phyloP scores from a whole-genome alignment of 2,113 vertebrate species.

The Protomyctophum bolini region DNA sequence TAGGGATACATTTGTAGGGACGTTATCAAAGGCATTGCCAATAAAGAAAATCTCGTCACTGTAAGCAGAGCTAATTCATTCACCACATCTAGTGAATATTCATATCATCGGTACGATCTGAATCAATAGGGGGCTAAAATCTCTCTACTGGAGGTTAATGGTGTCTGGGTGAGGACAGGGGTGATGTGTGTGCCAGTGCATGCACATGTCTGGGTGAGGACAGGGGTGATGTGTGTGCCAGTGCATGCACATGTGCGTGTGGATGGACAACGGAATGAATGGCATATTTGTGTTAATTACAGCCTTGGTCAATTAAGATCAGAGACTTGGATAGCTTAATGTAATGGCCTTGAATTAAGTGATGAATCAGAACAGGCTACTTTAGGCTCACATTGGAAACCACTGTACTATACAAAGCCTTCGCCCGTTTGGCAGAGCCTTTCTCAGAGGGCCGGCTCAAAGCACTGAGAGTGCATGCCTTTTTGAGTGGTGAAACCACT shows the following conservation, averaged over 20 bases:
- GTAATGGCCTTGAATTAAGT: neutral
- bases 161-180: neutral
- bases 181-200: neutral
- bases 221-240: neutral
- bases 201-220: neutral
- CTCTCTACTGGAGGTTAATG: constrained; percentile 5
- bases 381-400: neutral
- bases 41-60: neutral
- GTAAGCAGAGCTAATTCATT: neutral
- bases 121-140: neutral
- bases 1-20: no score
- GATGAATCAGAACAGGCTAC: neutral
- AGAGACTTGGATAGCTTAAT: neutral
- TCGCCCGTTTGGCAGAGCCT: neutral
- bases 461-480: neutral
- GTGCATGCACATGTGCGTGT: neutral
- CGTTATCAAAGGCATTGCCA: no score
- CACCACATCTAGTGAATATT: neutral
- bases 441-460: neutral
- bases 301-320: constrained; percentile 1
- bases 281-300: constrained; percentile 1
- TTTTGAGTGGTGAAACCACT: neutral
- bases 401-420: neutral
- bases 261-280: neutral
- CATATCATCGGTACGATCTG: neutral